A percentile compares a stretch with the other conserved stretches of the same genome.
Evolutionary conservation across 2,113 vertebrate species (phyloP).

Genomic region (Oreochromis spilurus): DNA sequence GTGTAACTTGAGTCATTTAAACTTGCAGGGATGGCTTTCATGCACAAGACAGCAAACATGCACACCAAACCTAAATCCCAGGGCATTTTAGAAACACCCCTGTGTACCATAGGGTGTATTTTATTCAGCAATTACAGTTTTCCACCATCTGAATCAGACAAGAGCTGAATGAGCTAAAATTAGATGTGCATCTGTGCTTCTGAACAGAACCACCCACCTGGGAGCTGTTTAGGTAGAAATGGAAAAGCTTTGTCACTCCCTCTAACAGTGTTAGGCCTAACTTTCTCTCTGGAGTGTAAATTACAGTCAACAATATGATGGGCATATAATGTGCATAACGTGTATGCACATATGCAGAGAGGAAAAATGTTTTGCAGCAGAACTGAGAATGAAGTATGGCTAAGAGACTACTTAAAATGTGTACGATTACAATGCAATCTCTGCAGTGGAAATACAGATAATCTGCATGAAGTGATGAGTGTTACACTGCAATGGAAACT

Average conservation of each 20-base stretch:
- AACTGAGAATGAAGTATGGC: not conserved
- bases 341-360: not conserved
- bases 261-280: not conserved
- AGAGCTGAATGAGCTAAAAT: not conserved
- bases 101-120: not conserved
- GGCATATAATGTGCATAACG: not conserved
- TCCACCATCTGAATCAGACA: not conserved
- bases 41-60: not conserved
- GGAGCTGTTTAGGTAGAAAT: not conserved
- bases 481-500: not conserved
- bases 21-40: not conserved
- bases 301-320: not conserved
- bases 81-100: not conserved
- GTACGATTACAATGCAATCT: not conserved
- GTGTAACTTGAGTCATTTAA: not conserved
- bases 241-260: constrained; percentile 17
- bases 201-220: not conserved
- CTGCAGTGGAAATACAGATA: not conserved
- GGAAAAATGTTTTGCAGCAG: not conserved
- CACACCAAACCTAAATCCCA: not conserved
- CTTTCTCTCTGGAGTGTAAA: constrained; percentile 3
- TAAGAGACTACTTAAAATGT: not conserved
- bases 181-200: not conserved
- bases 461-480: not conserved
- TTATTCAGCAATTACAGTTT: not conserved